Conservation (phyloP, 2,888 invertebrate species). For the Geophilus truncorum region DNA sequence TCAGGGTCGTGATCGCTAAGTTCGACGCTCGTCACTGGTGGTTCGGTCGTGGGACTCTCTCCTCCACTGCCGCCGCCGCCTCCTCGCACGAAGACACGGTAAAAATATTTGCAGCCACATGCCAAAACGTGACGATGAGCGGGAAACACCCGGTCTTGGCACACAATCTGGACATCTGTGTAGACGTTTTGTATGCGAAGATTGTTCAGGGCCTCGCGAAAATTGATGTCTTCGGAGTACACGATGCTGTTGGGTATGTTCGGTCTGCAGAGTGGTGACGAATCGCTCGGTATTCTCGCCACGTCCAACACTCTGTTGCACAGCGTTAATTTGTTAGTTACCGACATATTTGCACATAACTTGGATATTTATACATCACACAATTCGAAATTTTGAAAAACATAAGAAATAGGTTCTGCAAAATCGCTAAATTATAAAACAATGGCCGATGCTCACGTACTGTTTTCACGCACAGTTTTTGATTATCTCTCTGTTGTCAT, state of each 20-base stretch:
- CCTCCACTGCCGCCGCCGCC: neutral
- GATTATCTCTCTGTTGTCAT: too few species aligned
- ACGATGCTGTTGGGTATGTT: too few species aligned
- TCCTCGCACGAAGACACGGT: neutral
- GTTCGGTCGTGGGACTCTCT: neutral
- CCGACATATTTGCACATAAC: neutral
- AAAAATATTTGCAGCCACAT: neutral
- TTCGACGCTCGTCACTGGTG: neutral
- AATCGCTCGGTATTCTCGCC: neutral
- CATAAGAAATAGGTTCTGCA: neutral
- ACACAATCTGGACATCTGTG: neutral
- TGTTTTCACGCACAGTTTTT: too few species aligned
- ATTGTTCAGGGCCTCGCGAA: neutral
- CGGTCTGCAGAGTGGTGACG: neutral
- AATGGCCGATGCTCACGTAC: too few species aligned
- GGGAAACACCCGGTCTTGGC: neutral
- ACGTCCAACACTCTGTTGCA: neutral
- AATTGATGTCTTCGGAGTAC: neutral
- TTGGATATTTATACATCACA: neutral
- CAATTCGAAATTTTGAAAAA: neutral
- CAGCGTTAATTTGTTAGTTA: neutral
- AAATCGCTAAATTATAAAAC: too few species aligned
- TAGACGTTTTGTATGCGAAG: neutral
- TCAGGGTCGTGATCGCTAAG: neutral
- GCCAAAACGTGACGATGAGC: neutral